Evolutionary conservation across 2,888 invertebrate genomes (phyloP), one percentile per base, ranked within the genome.

Genomic region (Dromius quadrimaculatus): DNA sequence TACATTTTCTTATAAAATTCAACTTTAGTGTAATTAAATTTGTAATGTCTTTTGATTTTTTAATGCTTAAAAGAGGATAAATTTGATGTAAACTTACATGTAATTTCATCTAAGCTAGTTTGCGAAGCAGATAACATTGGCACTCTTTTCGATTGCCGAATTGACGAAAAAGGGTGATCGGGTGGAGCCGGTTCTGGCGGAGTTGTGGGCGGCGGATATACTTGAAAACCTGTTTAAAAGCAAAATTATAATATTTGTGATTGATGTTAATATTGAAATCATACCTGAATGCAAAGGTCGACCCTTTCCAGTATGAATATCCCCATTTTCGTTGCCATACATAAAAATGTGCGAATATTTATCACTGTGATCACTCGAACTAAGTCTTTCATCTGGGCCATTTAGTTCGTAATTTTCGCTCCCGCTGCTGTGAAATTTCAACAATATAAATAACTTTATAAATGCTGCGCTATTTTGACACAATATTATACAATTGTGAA

Each of bases 161-260:
- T 82, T n/a, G 80, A 77, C 64, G 80, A 80, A 45, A 80, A 74
- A 28, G 78, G 74, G 81, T 91, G 90, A 81, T 92, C 92, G 71
- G 92, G 92, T 59, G 93, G 93, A 71, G 93, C 92, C 50, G 93
- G 93, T 82, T 93, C 93, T 36, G 93, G 93, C 57, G 93, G 93
- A 73, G 93, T 93, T 77, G 91, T 92, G 64, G 92, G 92, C 72
- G 91, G 92, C 74, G 93, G 92, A 82, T 92, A 93, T 73, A 92
- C 92, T 83, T 92, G 91, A 82, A 92, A 92, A 79, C 91, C 92
- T 90, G n/a, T n/a, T n/a, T n/a, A 80, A 68, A 76, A 74, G 43
- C 38, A 43, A 9, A 32, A 59, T 34, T 36, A 19, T 9, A 62
- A 2, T 6, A 22, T 62, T 62, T 11, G 1, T 62, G 11, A 28